Base-by-base conservation (phyloP, 2,797 vertebrate genomes). In the Limnodromus scolopaceus region DNA sequence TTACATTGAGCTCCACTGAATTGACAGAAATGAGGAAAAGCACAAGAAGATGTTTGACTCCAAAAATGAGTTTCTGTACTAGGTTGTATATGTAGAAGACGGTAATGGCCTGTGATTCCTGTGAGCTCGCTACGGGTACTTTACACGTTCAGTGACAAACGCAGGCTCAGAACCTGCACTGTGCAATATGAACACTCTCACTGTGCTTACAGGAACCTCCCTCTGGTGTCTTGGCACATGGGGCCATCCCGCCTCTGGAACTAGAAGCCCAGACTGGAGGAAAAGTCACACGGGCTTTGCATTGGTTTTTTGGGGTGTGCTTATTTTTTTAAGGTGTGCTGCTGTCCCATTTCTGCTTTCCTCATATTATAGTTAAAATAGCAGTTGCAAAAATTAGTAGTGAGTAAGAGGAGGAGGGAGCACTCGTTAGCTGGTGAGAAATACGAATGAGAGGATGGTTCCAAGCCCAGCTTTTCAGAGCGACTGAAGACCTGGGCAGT, bases 281-380 rank as follows among this genome's bases (percentile, higher is more conserved):
- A 65, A 32, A 23, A 82, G 32, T 9, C 17, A 11, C n/a, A 8
- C 41, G 53, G 25, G 8, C 38, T 76, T 83, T 49, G 28, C 22
- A 10, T 1, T 60, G 16, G 0, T 1, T 39, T 58, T 77, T 54
- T 0, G 10, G 43, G 3, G 8, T 46, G 6, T 45, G 38, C 28
- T 13, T n/a, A 10, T 30, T 69, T 20, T 66, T 14, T 71, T 71
- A 2, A 63, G 28, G 9, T 45, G 10, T 10, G 16, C 41, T 57
- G 38, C 34, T 78, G n/a, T 71, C 49, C 28, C 9, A 2, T 41
- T 84, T 22, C 49, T 24, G 15, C 17, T 51, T 89, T 77, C 41
- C n/a, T 38, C 23, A 10, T 80, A 32, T 23, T 72, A 14, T 24
- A 58, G 27, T 55, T 71, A 48, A 80, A 86, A 41, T 28, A 46